Evolutionary conservation across 2,113 vertebrate species (phyloP), one percentile per base, ranked within the genome.

Genomic region (Kryptolebias marmoratus): DNA sequence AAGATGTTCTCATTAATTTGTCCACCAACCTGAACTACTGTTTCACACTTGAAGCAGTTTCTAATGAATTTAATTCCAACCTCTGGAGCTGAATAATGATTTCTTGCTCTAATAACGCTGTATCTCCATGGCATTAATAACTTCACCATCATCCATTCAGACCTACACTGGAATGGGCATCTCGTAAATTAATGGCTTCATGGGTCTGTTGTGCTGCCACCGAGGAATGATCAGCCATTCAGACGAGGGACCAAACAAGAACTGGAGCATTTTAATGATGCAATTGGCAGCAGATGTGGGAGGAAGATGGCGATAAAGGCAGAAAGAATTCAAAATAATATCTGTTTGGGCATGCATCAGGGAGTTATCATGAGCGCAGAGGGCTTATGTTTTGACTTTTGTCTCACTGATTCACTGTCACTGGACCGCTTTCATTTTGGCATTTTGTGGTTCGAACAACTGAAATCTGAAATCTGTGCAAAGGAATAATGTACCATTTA

Each of bases 281-380:
- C 87, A 88, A 92, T 88, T 82, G 84, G 84, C 83, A 89, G 90
- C 87, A 89, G 88, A 91, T 85, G 87, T 57, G 2, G 39, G 65
- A 85, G 89, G 80, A 90, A 88, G 88, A 91, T 75, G 68, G 80
- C 87, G 83, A 87, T 86, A 88, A 88, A 91, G 82, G 10, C 66
- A 87, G 80, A 77, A 88, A 79, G 90, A 92, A 91, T 92, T 88
- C 88, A 81, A 90, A 91, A 90, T 91, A 90, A 85, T 84, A 86
- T 90, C 72, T 87, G 91, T 87, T 89, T 81, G 88, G 86, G 88
- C 90, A 91, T 76, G 89, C 73, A 77, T 75, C 9, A 10, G 28
- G 56, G 73, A 87, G 68, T 80, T 79, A 83, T 88, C 87, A 77
- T 50, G 55, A 71, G 76, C 45, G 22, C 55, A 54, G 64, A 80